A percentile compares a stretch with the other conserved stretches of the same genome.
Evolutionary conservation across 2,888 invertebrate species (phyloP).

Genomic region (Rhamphomyia laevipes): DNA sequence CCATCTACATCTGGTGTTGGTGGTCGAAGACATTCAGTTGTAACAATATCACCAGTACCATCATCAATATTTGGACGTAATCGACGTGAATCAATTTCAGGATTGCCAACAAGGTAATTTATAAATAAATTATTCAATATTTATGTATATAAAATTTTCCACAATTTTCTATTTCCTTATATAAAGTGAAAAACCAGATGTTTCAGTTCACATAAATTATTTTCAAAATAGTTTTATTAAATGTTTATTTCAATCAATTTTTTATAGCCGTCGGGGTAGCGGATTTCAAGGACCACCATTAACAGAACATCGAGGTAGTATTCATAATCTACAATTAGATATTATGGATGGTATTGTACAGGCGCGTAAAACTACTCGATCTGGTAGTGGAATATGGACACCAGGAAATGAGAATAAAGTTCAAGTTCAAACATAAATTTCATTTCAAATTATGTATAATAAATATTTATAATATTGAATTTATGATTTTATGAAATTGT

Average conservation of each 20-base stretch:
- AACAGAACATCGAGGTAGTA: slow-evolving; percentile 59
- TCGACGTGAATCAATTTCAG: slow-evolving; percentile 71
- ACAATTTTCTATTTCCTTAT: no score
- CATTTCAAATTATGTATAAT: neutral
- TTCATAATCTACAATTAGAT: slow-evolving; percentile 72
- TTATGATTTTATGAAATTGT: no score
- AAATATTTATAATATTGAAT: neutral
- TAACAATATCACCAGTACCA: slow-evolving; percentile 73
- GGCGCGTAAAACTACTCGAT: slow-evolving; percentile 57
- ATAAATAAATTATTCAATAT: no score
- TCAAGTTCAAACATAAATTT: slow-evolving; percentile 33
- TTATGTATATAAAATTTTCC: no score
- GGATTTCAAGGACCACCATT: slow-evolving; percentile 54
- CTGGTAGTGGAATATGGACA: slow-evolving; percentile 55
- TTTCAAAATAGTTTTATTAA: neutral
- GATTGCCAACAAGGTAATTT: slow-evolving; percentile 46
- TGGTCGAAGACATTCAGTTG: slow-evolving; percentile 73
- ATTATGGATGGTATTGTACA: slow-evolving; percentile 82
- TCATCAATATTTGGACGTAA: slow-evolving; percentile 67
- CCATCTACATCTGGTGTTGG: slow-evolving; percentile 56
- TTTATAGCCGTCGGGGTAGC: slow-evolving; percentile 31
- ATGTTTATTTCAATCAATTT: neutral
- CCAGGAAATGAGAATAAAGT: slow-evolving; percentile 34
- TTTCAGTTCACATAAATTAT: neutral
- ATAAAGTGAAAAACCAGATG: no score